Percentiles rank a stretch among this genome's conserved stretches.
phyloP scores from a whole-genome alignment of 2,113 vertebrate genomes.

The Poicephalus gulielmi region DNA sequence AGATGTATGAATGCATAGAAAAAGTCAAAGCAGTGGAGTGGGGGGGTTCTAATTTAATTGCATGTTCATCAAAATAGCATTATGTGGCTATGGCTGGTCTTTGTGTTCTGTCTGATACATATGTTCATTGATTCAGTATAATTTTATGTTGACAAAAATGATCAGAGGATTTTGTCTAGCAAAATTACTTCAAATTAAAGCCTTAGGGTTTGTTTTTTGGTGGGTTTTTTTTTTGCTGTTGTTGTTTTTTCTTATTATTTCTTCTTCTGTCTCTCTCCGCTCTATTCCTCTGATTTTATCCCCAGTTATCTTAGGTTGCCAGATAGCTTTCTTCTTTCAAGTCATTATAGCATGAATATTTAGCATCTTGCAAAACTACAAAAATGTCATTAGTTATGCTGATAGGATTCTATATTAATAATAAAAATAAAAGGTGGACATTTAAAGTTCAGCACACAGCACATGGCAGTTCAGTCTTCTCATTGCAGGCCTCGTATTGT shows the following conservation, averaged over 20 bases:
- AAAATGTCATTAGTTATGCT: neutral
- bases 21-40: neutral
- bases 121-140: neutral
- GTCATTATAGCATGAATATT: slow-evolving; percentile 13
- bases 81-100: neutral
- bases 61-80: neutral
- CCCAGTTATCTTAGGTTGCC: neutral
- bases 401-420: neutral
- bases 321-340: neutral
- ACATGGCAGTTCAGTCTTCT: neutral
- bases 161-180: neutral
- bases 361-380: neutral
- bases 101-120: neutral
- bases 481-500: neutral
- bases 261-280: neutral
- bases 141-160: neutral
- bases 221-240: neutral
- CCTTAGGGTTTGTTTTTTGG: neutral
- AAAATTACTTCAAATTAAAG: slow-evolving; percentile 3
- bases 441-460: neutral
- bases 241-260: neutral
- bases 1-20: neutral
- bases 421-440: neutral
- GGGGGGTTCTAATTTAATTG: neutral
- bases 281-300: neutral